Evolutionary conservation across 1,140 invertebrate genomes (phyloP).

Genomic region (Drosophila teissieri): DNA sequence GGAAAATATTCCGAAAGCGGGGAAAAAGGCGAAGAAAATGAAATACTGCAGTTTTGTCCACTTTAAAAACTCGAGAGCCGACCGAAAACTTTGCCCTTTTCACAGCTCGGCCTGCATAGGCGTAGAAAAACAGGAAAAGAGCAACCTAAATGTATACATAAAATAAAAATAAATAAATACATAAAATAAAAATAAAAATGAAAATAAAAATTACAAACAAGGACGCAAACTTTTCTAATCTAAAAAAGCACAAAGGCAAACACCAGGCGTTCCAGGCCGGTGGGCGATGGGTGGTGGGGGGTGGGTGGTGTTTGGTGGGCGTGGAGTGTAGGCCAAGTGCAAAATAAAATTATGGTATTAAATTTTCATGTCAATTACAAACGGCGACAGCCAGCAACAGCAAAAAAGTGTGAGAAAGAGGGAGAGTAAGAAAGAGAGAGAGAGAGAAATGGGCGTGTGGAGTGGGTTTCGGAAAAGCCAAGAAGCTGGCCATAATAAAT

Average conservation of each 20-base stretch:
- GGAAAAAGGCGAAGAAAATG: background rate
- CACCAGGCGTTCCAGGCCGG: constrained; percentile 6
- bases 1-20: background rate
- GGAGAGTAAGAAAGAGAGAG: too few relatives aligned
- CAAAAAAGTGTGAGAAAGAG: constrained; percentile 1
- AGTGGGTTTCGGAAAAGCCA: constrained; percentile 11
- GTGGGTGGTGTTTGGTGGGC: background rate
- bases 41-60: constrained; percentile 12
- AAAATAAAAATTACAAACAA: constrained; percentile 42
- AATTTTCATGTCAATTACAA: constrained; percentile 68
- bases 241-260: constrained; percentile 45
- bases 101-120: background rate
- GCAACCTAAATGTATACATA: constrained; percentile 18
- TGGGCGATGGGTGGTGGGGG: background rate
- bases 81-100: constrained; percentile 22
- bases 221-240: constrained; percentile 58
- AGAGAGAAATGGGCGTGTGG: background rate
- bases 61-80: constrained; percentile 14
- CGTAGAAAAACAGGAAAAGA: constrained; percentile 16
- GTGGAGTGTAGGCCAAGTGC: constrained; percentile 49
- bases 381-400: constrained; percentile 43
- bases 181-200: constrained; percentile 16
- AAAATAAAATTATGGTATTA: constrained; percentile 65
- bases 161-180: constrained; percentile 24
- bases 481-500: constrained; percentile 56